Conservation (phyloP, 2,888 invertebrate genomes). For the Eubasilissa splendida region DNA sequence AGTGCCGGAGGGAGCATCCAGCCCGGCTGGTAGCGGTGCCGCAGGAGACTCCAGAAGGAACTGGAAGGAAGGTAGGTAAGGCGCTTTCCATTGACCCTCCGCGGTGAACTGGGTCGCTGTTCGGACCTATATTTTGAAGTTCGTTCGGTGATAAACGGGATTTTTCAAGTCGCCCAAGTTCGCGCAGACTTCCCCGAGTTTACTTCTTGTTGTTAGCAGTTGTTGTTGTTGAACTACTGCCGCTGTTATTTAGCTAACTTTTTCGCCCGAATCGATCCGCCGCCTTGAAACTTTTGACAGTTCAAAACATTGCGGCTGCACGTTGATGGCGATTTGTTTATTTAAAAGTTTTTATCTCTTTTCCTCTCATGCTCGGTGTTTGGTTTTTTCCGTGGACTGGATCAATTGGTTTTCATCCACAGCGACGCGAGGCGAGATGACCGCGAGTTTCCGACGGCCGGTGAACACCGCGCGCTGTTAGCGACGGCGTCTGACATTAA, state of each 20-base stretch:
- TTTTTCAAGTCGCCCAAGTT: constrained; percentile 55
- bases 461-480: constrained; percentile 60
- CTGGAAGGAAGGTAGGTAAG: constrained; percentile 9
- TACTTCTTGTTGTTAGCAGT: constrained; percentile 65
- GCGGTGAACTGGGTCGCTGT: constrained; percentile 27
- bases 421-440: neutral
- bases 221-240: constrained; percentile 70
- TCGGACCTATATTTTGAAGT: constrained; percentile 56
- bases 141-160: constrained; percentile 53
- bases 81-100: constrained; percentile 6
- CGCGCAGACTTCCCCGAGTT: constrained; percentile 48
- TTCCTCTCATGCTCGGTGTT: neutral
- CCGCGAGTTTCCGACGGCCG: constrained; percentile 63
- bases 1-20: constrained; percentile 1
- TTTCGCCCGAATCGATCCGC: constrained; percentile 55
- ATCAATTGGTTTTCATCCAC: neutral
- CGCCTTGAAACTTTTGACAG: constrained; percentile 56
- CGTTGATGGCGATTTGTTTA: constrained; percentile 60
- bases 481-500: constrained; percentile 46
- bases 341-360: constrained; percentile 25
- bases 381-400: neutral
- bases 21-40: neutral
- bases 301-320: constrained; percentile 58
- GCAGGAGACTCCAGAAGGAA: neutral
- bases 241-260: constrained; percentile 55